Conservation (phyloP, 2,113 vertebrate species). For the Ameiurus melas region DNA sequence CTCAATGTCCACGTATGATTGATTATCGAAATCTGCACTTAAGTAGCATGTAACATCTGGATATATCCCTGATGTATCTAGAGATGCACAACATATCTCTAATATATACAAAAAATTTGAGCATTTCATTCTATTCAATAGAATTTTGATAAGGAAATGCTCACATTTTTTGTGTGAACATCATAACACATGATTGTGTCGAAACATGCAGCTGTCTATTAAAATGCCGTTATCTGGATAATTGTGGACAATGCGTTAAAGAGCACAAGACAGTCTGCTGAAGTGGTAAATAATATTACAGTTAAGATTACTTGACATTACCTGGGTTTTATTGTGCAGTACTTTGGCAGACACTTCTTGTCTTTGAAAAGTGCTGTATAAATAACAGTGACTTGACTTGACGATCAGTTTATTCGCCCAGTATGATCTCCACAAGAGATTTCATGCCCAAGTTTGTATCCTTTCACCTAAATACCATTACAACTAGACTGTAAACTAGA, state of each 20-base stretch:
- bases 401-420: slow-evolving; percentile 53
- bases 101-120: no score
- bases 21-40: not conserved
- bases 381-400: not conserved
- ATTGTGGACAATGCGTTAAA: slow-evolving; percentile 58
- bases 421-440: slow-evolving; percentile 47
- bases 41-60: not conserved
- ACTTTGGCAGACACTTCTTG: not conserved
- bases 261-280: slow-evolving; percentile 46
- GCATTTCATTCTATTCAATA: no score
- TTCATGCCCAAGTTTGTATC: slow-evolving; percentile 38
- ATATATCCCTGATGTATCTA: not conserved
- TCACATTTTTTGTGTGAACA: not conserved
- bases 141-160: no score
- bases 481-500: not conserved
- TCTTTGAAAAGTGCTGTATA: not conserved
- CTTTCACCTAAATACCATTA: slow-evolving; percentile 39
- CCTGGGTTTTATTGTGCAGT: not conserved
- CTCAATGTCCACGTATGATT: not conserved
- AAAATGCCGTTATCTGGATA: slow-evolving; percentile 58
- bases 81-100: not conserved
- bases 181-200: not conserved
- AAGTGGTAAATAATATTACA: slow-evolving; percentile 53
- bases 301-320: not conserved
- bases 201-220: slow-evolving; percentile 28